Percentiles rank a stretch among this genome's conserved stretches.
Evolutionary conservation across 2,797 vertebrate genomes (phyloP).

Genomic region (Nannoperca australis): DNA sequence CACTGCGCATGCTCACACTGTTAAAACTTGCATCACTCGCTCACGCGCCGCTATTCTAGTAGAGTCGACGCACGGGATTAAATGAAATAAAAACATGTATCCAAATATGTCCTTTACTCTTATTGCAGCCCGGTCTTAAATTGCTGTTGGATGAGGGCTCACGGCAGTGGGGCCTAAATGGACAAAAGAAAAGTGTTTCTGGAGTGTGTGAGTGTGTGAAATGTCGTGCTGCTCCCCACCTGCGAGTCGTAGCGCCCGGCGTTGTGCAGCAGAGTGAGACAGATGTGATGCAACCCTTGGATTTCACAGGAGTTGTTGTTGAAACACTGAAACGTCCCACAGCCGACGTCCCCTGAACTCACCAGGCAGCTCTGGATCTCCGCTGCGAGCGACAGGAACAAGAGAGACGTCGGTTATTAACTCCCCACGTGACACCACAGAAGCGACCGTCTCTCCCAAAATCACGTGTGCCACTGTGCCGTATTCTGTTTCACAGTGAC

Average conservation of each 20-base stretch:
- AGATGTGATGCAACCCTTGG: slow-evolving; percentile 94
- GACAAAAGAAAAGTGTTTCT: not conserved
- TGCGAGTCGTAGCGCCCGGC: slow-evolving; percentile 96
- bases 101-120: slow-evolving; percentile 23
- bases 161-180: not conserved
- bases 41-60: slow-evolving; percentile 67
- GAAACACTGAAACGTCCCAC: slow-evolving; percentile 96
- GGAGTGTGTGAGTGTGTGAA: not conserved
- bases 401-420: not conserved
- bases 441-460: not conserved
- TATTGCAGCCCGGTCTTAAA: not conserved
- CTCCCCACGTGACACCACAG: not conserved
- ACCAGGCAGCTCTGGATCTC: slow-evolving; percentile 96
- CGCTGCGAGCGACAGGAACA: slow-evolving; percentile 76
- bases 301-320: slow-evolving; percentile 98
- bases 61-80: slow-evolving; percentile 69
- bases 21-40: slow-evolving; percentile 55
- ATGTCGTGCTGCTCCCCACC: slow-evolving; percentile 76
- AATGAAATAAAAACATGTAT: slow-evolving; percentile 51
- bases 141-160: slow-evolving; percentile 23
- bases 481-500: not conserved
- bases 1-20: slow-evolving; percentile 19
- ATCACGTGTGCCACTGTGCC: not conserved
- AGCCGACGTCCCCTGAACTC: slow-evolving; percentile 94
- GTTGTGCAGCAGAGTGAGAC: slow-evolving; percentile 96